Base-by-base conservation (phyloP, 1,140 invertebrate genomes). In the Temnothorax longispinosus region DNA sequence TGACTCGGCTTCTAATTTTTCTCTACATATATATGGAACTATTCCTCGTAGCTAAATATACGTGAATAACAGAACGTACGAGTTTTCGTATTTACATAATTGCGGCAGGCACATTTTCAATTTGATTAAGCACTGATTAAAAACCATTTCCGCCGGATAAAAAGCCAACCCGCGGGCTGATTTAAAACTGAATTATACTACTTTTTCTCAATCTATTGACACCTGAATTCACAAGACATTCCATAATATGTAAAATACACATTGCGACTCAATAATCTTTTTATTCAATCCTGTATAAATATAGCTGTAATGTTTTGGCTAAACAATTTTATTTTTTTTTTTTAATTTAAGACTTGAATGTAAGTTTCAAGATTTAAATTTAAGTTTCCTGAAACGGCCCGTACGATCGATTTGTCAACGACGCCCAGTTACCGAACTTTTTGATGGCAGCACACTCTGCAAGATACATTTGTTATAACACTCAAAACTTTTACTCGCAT, bases 401-500 rank as follows among this genome's bases (percentile, higher is more conserved):
- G 15, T 44, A 44, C 50, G 50, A 56, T 81, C 38, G 52, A 81
- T 56, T 56, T 56, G 64, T 27, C 44, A 71, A 52, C 21, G 41
- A 18, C 77, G 21, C n/a, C 11, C 44, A 13, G 62, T 65, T 78
- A 64, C 58, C 18, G 41, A 81, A 81, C 32, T 75, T 84, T 11
- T 60, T 50, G 47, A 56, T 60, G n/a, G 54, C 32, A 8, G 41
- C 52, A 38, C 41, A 84, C 32, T 32, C 71, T 21, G 62, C 52
- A 21, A 81, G 64, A 71, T 81, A 56, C 21, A 81, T 81, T 74
- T 56, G 54, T 84, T 62, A 38, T 75, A 84, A 44, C 11, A 38
- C 8, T 58, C 52, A n/a, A 75, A 84, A 84, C 54, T 84, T 84
- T 75, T 81, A 56, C 56, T 47, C 47, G 67, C 52, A 35, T 41